Evolutionary conservation across 64 coral and sea anemone genomes (phyloP).

Genomic region (Hydrozoanthus tunicans): DNA sequence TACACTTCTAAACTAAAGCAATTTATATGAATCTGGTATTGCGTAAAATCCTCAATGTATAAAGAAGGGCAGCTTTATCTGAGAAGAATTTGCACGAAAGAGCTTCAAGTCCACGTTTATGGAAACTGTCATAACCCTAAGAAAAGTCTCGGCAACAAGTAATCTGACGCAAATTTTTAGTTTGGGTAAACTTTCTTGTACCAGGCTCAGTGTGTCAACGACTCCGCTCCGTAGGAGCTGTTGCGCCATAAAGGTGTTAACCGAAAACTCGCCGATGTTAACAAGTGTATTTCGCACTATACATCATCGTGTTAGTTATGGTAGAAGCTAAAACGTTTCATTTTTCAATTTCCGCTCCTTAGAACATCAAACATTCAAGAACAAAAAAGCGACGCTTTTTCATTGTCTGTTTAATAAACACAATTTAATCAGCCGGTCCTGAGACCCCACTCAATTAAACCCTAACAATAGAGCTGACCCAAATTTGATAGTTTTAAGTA

Average conservation of each 20-base stretch:
- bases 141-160: conserved; percentile 1
- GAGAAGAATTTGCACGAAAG: conserved; percentile 1
- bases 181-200: neutral
- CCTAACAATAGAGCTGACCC: conserved; percentile 49
- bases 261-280: conserved; percentile 30
- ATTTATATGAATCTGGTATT: neutral
- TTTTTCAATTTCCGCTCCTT: conserved; percentile 48
- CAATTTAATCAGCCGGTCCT: conserved; percentile 62
- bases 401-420: conserved; percentile 77
- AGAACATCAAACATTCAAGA: conserved; percentile 52
- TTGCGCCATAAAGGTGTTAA: conserved; percentile 1
- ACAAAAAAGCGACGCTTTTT: conserved; percentile 60
- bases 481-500: conserved; percentile 66
- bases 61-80: neutral
- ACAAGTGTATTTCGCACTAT: conserved; percentile 3
- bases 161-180: neutral
- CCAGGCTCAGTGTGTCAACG: neutral
- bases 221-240: neutral
- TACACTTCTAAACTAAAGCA: neutral
- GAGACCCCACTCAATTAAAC: conserved; percentile 58
- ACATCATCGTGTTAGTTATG: neutral
- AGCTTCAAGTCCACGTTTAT: neutral
- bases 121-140: neutral
- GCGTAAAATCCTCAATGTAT: neutral
- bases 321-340: conserved; percentile 36